These are phyloP conservation scores for Megalopta genalis DNA, from an alignment of 1,140 invertebrate species.

Conservation along the genomic window DNA sequence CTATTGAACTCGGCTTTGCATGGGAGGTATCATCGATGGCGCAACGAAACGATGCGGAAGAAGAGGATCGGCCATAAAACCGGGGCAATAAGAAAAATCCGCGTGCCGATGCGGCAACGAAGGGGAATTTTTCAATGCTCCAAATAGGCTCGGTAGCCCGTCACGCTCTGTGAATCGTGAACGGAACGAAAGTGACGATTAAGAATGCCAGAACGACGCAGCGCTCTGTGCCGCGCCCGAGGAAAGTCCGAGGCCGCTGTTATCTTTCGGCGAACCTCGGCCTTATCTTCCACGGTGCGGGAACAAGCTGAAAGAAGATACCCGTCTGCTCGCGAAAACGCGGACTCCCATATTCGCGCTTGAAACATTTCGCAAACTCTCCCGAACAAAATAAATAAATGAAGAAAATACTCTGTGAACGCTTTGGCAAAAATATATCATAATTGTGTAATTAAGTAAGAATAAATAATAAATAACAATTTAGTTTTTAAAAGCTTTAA, in stretches of 20 bases:
- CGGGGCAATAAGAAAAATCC: constrained; percentile 45
- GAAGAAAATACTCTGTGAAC: too few relatives aligned
- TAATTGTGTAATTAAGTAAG: too few relatives aligned
- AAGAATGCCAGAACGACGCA: constrained; percentile 49
- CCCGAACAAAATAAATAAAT: too few relatives aligned
- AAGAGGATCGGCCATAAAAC: constrained; percentile 33
- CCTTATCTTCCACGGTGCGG: neutral
- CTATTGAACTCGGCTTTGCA: constrained; percentile 8
- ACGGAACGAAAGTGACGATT: constrained; percentile 67
- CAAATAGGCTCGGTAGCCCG: constrained; percentile 53
- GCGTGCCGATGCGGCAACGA: constrained; percentile 55
- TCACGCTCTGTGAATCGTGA: constrained; percentile 56
- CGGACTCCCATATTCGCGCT: too few relatives aligned
- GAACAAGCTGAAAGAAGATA: neutral
- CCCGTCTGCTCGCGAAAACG: neutral
- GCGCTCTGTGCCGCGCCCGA: constrained; percentile 2
- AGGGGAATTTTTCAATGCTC: constrained; percentile 68
- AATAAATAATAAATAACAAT: too few relatives aligned
- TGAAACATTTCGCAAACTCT: too few relatives aligned
- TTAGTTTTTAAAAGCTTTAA: too few relatives aligned
- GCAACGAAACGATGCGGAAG: constrained; percentile 48
- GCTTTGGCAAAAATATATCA: too few relatives aligned
- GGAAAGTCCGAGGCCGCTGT: constrained; percentile 43
- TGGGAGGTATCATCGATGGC: constrained; percentile 24
- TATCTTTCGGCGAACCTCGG: neutral